Evolutionary conservation across 1,140 invertebrate species (phyloP).

Genomic region (Tetramorium simillimum): DNA sequence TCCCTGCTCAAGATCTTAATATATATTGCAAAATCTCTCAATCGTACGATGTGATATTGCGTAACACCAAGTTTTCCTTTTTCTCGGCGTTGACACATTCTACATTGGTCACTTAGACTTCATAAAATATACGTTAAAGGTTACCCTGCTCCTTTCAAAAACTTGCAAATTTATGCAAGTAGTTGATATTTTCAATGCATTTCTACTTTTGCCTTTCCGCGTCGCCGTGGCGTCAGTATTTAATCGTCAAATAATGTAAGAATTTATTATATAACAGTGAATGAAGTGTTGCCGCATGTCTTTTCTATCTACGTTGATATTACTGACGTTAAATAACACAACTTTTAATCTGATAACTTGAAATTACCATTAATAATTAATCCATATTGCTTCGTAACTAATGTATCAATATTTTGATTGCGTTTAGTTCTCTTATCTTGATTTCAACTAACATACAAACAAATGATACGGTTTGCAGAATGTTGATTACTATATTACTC

Average conservation of each 20-base stretch:
- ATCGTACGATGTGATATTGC: not conserved
- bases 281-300: not conserved
- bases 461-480: not conserved
- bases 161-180: not conserved
- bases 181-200: constrained; percentile 14
- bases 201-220: not conserved
- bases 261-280: not conserved
- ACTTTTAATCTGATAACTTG: too few relatives aligned
- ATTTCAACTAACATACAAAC: not conserved
- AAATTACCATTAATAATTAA: not conserved
- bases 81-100: constrained; percentile 13
- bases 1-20: not conserved
- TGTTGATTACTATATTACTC: not conserved
- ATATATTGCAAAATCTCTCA: not conserved
- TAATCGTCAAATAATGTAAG: not conserved
- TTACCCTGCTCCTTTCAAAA: not conserved
- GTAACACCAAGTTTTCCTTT: not conserved
- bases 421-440: not conserved
- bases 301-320: not conserved
- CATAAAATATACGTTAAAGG: not conserved
- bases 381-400: not conserved
- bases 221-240: not conserved
- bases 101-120: not conserved
- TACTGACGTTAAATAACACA: not conserved
- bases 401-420: not conserved